These are phyloP conservation scores for Hippocampus mohnikei DNA, from an alignment of 2,113 vertebrate genomes.

Conservation along the genomic window DNA sequence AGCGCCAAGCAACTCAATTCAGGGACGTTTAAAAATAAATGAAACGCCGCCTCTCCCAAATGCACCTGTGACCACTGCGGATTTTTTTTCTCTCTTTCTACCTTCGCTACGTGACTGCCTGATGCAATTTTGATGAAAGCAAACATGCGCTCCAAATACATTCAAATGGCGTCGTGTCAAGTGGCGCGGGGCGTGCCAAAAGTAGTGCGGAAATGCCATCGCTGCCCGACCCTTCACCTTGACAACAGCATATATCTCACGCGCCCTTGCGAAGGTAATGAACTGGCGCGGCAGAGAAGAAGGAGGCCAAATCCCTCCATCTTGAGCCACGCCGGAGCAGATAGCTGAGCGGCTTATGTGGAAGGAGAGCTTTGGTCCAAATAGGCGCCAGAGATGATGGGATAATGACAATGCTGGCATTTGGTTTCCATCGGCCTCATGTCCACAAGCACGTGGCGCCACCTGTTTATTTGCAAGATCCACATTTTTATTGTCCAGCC, in stretches of 20 bases:
- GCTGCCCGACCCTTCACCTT: slow-evolving; percentile 22
- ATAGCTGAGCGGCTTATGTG: slow-evolving; percentile 50
- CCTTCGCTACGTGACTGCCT: slow-evolving; percentile 17
- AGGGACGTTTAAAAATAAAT: slow-evolving; percentile 37
- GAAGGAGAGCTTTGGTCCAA: slow-evolving; percentile 33
- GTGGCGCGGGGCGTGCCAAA: no score
- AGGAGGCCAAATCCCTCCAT: slow-evolving; percentile 52
- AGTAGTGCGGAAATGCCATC: background rate
- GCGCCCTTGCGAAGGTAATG: slow-evolving; percentile 40
- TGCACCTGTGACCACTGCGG: slow-evolving; percentile 52
- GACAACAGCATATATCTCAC: slow-evolving; percentile 57
- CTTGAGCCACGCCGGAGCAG: slow-evolving; percentile 46
- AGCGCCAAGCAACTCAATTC: slow-evolving; percentile 9
- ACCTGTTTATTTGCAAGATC: slow-evolving; percentile 57
- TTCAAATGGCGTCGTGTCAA: slow-evolving; percentile 16
- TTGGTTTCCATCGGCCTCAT: background rate
- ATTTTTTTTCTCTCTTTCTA: slow-evolving; percentile 10
- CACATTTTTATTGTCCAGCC: background rate
- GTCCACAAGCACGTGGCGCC: slow-evolving; percentile 41
- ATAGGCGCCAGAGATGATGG: slow-evolving; percentile 39
- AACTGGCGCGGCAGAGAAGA: slow-evolving; percentile 34
- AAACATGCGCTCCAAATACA: slow-evolving; percentile 2
- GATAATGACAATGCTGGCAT: slow-evolving; percentile 41
- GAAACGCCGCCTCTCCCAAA: slow-evolving; percentile 50
- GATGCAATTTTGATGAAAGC: slow-evolving; percentile 44